These are phyloP conservation scores for Patella ulyssiponensis DNA, from an alignment of 2,888 invertebrate species.

Conservation along the genomic window DNA sequence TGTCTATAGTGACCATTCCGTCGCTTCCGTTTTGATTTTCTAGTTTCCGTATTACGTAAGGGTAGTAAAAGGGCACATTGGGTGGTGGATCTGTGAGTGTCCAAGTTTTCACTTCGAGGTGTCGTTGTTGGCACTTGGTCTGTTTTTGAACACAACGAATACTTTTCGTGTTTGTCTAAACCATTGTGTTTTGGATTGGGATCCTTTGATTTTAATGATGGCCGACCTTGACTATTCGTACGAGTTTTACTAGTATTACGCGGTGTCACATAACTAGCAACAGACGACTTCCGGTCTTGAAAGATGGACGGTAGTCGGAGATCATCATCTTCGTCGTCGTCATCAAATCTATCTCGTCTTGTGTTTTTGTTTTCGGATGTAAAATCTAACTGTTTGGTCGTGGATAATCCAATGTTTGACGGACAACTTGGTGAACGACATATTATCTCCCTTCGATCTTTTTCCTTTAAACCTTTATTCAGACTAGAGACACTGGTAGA, in stretches of 20 bases:
- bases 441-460: neutral
- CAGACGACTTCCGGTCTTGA: neutral
- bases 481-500: neutral
- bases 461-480: neutral
- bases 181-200: neutral
- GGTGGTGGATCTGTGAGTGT: neutral
- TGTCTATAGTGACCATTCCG: neutral
- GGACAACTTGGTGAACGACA: slow-evolving; percentile 11
- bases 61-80: slow-evolving; percentile 5
- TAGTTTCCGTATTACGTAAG: neutral
- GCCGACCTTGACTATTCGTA: neutral
- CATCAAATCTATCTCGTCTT: neutral
- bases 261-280: neutral
- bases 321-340: neutral
- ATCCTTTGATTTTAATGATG: neutral
- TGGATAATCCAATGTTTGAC: neutral
- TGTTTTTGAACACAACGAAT: neutral
- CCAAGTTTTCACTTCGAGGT: neutral
- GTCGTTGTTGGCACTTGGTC: neutral
- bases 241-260: neutral
- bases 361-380: too few relatives aligned
- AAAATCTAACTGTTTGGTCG: too few relatives aligned
- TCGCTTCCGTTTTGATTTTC: neutral
- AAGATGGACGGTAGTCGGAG: neutral
- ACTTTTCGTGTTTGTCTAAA: neutral